phyloP scores from a whole-genome alignment of 2,113 vertebrate species.

The Canis aureus region DNA sequence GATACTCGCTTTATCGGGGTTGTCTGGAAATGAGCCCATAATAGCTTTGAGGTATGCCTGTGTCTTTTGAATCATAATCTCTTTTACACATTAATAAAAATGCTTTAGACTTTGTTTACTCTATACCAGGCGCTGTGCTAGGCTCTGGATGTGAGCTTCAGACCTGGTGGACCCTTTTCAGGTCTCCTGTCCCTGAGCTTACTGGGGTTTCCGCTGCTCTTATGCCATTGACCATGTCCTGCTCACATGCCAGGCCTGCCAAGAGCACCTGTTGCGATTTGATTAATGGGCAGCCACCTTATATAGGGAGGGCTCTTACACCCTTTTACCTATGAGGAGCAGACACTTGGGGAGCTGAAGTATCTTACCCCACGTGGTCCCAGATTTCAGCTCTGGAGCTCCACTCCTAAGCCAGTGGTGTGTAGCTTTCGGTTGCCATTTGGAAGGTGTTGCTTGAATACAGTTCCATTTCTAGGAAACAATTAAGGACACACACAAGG shows the following conservation, averaged over 20 bases:
- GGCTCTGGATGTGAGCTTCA: neutral
- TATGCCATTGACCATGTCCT: neutral
- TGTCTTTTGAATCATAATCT: neutral
- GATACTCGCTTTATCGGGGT: neutral
- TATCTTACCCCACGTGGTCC: neutral
- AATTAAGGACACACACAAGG: slow-evolving; percentile 16
- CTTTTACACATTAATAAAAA: neutral
- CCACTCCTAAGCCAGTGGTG: neutral
- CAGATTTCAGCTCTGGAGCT: neutral
- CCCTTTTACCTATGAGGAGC: neutral
- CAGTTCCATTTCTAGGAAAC: slow-evolving; percentile 50
- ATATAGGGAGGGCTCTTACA: neutral
- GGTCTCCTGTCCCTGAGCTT: neutral
- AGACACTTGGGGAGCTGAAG: neutral
- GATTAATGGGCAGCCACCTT: neutral
- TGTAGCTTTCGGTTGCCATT: neutral
- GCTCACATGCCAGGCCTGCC: neutral
- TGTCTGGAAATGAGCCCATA: neutral
- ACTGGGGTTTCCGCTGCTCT: neutral
- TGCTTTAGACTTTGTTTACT: neutral
- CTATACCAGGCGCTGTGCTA: neutral
- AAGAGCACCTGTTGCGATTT: neutral
- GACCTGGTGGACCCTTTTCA: neutral
- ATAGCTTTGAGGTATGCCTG: neutral
- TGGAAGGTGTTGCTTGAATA: neutral